Conservation (phyloP, 2,113 vertebrate genomes). For the Ameiurus melas region DNA sequence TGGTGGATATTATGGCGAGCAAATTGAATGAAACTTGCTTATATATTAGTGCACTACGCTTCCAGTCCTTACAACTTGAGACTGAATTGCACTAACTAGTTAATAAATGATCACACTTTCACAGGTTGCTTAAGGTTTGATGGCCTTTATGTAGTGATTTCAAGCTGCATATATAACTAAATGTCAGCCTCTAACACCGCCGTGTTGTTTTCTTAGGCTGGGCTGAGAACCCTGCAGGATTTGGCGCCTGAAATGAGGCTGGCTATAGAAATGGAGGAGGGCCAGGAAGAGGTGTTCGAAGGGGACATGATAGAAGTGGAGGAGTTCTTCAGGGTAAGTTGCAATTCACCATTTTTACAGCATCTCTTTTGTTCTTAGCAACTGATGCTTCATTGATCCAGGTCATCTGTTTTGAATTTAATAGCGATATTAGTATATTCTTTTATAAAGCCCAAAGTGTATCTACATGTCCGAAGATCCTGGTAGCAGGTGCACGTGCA, state of each 20-base stretch:
- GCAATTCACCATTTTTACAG: background rate
- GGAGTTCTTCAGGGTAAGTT: constrained; percentile 58
- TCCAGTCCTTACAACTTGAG: background rate
- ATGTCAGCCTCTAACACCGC: background rate
- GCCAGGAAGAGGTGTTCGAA: constrained; percentile 68
- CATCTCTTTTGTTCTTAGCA: background rate
- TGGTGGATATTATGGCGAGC: background rate
- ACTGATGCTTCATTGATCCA: background rate
- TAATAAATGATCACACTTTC: background rate
- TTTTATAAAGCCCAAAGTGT: background rate
- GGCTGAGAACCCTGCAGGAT: constrained; percentile 85
- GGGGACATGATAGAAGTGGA: constrained; percentile 63
- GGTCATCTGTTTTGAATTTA: background rate
- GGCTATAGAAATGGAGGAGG: constrained; percentile 80
- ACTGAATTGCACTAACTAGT: too few relatives aligned
- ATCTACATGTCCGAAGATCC: background rate
- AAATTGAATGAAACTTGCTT: background rate
- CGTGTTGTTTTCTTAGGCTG: constrained; percentile 74
- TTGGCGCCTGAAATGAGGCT: constrained; percentile 88
- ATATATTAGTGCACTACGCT: background rate
- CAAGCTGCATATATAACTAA: background rate
- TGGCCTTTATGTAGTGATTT: background rate
- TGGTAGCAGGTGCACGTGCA: background rate
- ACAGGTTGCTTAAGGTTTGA: background rate
- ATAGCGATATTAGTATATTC: background rate